Evolutionary conservation across 1,140 invertebrate genomes (phyloP), one percentile per base, ranked within the genome.

Genomic region (Drosophila kurseongensis): DNA sequence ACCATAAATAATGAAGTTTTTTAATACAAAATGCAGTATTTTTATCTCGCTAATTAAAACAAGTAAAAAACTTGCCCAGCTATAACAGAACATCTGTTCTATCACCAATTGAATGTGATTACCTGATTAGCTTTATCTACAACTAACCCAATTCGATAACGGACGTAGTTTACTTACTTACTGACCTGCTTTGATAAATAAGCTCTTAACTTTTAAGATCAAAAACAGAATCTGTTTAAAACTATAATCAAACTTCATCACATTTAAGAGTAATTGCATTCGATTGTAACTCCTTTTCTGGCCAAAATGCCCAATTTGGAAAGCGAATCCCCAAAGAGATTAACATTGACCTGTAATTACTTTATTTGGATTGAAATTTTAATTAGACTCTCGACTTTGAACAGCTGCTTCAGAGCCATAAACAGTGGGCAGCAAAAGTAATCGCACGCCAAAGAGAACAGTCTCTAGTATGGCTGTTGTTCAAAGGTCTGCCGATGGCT

Each of bases 271-370:
- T 40, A 14, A 32, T 32, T 32, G 29, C 29, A 32, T n/a, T 8
- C 27, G 14, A 61, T 61, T 57, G 16, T 10, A 44, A 5, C 10
- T 14, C 65, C 66, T 71, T 71, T 71, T 69, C 18, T 32, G 65
- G 10, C 29, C 10, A 13, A 9, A 27, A 29, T 10, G 5, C 67
- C 65, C n/a, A 38, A 40, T 50, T 68, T 54, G 61, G 65, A n/a
- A 10, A 44, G 47, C 8, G 29, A 69, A 32, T 42, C 29, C 10
- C 51, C 42, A 27, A 48, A 41, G 27, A 57, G 65, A 71, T 35
- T 58, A 58, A 71, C 68, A 72, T 72, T 72, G 68, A 72, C 42
- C 65, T 51, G 68, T 58, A 72, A 72, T 72, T 58, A 71, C 68
- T 71, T 36, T 58, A 72, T 72, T 50, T 58, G 68, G 68, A 71